Percentiles rank a stretch among this genome's conserved stretches.
Evolutionary conservation across 2,113 vertebrate species (phyloP).

Genomic region (Pogonocichla stellata): DNA sequence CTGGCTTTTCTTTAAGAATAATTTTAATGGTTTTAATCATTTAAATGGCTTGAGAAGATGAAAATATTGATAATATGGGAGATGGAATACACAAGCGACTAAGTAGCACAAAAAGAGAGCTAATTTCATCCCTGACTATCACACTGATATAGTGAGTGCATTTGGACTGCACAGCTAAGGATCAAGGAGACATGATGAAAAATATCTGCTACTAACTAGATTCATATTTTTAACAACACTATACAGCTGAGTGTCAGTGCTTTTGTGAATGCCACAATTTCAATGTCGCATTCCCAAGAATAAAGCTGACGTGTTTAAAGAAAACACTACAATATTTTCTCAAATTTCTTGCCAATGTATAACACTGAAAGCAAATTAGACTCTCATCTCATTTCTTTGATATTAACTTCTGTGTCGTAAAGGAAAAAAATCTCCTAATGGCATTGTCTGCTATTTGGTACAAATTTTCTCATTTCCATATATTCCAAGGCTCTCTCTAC

Average conservation of each 20-base stretch:
- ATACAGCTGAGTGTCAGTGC: background rate
- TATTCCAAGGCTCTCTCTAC: background rate
- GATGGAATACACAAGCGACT: background rate
- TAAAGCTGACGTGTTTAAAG: background rate
- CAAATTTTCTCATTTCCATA: background rate
- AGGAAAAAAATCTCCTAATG: background rate
- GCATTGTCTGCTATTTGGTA: background rate
- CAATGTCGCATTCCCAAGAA: background rate
- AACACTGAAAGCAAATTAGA: background rate
- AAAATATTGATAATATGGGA: background rate
- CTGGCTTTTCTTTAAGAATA: background rate
- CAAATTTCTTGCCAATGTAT: background rate
- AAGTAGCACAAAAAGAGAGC: background rate
- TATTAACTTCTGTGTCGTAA: background rate
- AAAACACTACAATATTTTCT: rapidly evolving
- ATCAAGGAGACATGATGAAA: background rate
- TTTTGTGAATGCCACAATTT: background rate
- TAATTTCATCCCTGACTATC: background rate
- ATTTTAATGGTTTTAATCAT: background rate
- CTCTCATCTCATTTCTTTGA: background rate
- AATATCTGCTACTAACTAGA: background rate
- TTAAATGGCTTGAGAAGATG: background rate
- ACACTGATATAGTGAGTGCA: background rate
- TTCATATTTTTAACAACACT: background rate
- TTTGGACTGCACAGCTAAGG: background rate